Base-by-base conservation (phyloP, 2,113 vertebrate species). In the Pipra filicauda region DNA sequence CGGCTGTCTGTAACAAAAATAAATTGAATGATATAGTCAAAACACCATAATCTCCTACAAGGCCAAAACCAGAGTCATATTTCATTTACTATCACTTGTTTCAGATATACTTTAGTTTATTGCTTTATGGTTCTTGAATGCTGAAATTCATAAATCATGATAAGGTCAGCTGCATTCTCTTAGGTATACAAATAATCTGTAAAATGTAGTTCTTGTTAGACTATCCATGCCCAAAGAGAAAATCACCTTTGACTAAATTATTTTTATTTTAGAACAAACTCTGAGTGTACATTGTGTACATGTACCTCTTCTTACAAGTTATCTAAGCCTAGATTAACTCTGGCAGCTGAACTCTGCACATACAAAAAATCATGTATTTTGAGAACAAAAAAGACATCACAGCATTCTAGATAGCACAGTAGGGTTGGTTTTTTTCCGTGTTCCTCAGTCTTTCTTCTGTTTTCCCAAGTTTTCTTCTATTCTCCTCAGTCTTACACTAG, bases 191-290 rank as follows among this genome's bases (percentile, higher is more conserved):
- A 91, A 90, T 88, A 75, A 86, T 59, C 27, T 64, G 7, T 69
- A 67, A 51, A 69, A 74, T 81, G 15, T 55, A 80, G 41, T 57
- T 77, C 23, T 84, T 89, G 7, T 88, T 74, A 84, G 59, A 49
- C 28, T 88, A 46, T 33, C 19, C 52, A 37, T 54, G 14, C 46
- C 46, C 35, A 67, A 84, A 86, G 23, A 64, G 52, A 72, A 87
- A 82, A 82, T 21, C 1, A 49, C 30, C 12, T 91, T 87, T 85
- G 58, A 85, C 44, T 58, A 66, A 41, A 28, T 41, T 55, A 54
- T 91, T 84, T 92, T 74, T 67, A 19, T 80, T 93, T 91, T 86
- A 64, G 85, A 93, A 77, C 55, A 88, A 90, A 83, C 15, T 85
- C 48, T 2, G 73, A 80, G 37, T 58, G 69, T 49, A 80, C n/a